Evolutionary conservation across 1,140 invertebrate species (phyloP).

Genomic region (Drosophila kohkoa): DNA sequence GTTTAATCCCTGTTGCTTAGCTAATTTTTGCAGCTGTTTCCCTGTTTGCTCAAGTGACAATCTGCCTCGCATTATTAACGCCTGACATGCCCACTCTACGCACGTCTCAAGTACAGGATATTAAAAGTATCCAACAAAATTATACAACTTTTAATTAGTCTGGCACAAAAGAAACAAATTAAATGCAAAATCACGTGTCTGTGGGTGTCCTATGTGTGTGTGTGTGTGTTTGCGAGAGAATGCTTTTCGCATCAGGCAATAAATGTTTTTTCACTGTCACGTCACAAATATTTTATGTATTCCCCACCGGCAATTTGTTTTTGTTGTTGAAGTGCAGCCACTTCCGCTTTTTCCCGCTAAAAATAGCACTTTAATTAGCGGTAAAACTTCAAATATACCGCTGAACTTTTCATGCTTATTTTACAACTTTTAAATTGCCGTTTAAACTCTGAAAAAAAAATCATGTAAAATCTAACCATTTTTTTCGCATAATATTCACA

Average conservation of each 20-base stretch:
- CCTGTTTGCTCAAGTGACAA: neutral
- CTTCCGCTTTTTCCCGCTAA: neutral
- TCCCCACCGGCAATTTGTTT: slow-evolving; percentile 17
- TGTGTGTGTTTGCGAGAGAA: neutral
- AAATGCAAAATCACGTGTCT: slow-evolving; percentile 2
- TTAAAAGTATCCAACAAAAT: slow-evolving; percentile 37
- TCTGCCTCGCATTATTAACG: neutral
- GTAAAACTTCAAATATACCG: neutral
- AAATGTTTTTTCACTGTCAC: slow-evolving; percentile 44
- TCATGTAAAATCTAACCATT: neutral
- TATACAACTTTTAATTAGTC: slow-evolving; percentile 49
- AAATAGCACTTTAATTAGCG: neutral
- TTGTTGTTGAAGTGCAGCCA: neutral
- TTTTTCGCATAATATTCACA: neutral
- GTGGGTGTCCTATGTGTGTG: neutral
- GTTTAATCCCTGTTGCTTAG: too few relatives aligned
- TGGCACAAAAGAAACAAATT: slow-evolving; percentile 11
- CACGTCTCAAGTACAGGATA: slow-evolving; percentile 1
- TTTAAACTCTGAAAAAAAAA: neutral
- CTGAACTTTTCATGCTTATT: neutral
- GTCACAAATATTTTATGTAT: slow-evolving; percentile 42
- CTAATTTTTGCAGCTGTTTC: neutral
- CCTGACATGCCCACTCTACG: neutral
- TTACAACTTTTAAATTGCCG: neutral
- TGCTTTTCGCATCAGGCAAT: slow-evolving; percentile 32